Evolutionary conservation across 92 coral and sea anemone species (phyloP).

Genomic region (Epizoanthus illoricatus): DNA sequence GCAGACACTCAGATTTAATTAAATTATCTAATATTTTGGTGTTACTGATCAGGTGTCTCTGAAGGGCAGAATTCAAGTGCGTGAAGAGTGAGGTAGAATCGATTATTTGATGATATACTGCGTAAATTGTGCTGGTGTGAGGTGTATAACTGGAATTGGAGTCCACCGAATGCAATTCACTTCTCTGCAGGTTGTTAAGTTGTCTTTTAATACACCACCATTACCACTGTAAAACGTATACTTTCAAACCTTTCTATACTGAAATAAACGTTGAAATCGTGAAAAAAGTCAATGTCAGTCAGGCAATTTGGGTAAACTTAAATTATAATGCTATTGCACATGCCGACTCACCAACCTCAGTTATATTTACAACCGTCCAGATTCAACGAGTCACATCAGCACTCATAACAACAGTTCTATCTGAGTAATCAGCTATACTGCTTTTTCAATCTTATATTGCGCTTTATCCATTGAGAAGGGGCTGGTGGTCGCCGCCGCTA

Average conservation of each 20-base stretch:
- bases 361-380: neutral
- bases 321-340: neutral
- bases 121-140: too few species aligned
- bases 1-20: neutral
- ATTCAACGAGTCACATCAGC: constrained; percentile 3
- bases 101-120: too few species aligned
- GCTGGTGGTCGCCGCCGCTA: too few species aligned
- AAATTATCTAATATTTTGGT: neutral
- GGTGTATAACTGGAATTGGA: too few species aligned
- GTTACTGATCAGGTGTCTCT: neutral
- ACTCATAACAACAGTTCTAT: neutral
- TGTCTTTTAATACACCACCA: neutral
- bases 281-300: neutral
- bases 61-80: too few species aligned
- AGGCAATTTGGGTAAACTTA: neutral
- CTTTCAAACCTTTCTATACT: neutral
- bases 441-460: neutral
- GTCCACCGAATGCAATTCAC: too few species aligned
- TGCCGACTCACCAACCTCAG: neutral
- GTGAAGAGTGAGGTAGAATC: too few species aligned
- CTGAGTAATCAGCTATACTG: too few species aligned
- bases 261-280: constrained; percentile 1
- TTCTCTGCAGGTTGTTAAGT: constrained; percentile 11
- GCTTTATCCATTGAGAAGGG: too few species aligned
- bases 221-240: neutral